phyloP scores from a whole-genome alignment of 2,113 vertebrate species.

The Dromiciops gliroides region DNA sequence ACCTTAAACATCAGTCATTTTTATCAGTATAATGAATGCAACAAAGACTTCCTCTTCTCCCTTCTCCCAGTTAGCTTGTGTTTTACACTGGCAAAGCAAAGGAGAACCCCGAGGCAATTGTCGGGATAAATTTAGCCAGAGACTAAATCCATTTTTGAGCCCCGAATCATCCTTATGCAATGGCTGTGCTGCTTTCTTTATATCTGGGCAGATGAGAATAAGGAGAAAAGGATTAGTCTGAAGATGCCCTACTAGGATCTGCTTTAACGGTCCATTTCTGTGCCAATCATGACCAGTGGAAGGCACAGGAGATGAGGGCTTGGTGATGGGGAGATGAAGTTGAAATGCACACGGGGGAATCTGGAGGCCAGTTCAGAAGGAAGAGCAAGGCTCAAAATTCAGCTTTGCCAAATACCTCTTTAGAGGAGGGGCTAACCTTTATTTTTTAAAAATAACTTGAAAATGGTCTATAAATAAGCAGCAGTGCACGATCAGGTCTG shows the following conservation, averaged over 20 bases:
- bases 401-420: not conserved
- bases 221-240: not conserved
- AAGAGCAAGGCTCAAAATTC: not conserved
- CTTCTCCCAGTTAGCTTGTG: not conserved
- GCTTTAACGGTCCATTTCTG: not conserved
- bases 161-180: not conserved
- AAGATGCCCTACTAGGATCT: not conserved
- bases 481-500: slow-evolving; percentile 66
- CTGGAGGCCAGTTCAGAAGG: not conserved
- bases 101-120: not conserved
- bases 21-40: not conserved
- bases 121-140: not conserved
- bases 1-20: not conserved
- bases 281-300: not conserved
- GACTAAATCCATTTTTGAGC: not conserved
- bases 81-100: not conserved
- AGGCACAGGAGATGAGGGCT: not conserved
- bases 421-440: not conserved
- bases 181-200: not conserved
- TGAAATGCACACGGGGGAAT: not conserved
- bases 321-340: not conserved
- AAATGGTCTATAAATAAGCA: slow-evolving; percentile 73
- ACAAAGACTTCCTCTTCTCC: not conserved
- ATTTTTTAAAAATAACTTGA: slow-evolving; percentile 42
- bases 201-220: not conserved